Evolutionary conservation across 2,888 invertebrate genomes (phyloP).

Genomic region (Plagodis dolabraria): DNA sequence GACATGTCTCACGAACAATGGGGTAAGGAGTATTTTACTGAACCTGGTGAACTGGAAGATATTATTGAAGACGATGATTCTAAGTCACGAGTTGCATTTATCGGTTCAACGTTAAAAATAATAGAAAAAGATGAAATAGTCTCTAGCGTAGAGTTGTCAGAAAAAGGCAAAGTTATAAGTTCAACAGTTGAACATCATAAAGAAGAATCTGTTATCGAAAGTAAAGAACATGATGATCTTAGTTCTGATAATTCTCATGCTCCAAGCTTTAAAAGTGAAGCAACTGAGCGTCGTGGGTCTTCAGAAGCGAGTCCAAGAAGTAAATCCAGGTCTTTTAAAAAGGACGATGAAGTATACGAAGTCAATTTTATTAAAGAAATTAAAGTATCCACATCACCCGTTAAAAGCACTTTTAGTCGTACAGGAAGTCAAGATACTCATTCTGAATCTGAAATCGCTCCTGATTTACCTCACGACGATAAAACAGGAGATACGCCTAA

Average conservation of each 20-base stretch:
- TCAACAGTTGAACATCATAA: constrained; percentile 77
- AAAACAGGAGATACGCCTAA: constrained; percentile 70
- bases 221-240: constrained; percentile 77
- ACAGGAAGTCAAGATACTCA: constrained; percentile 84
- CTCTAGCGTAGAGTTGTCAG: constrained; percentile 71
- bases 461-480: constrained; percentile 78
- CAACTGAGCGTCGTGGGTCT: constrained; percentile 68
- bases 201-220: constrained; percentile 78
- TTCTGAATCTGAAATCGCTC: constrained; percentile 82
- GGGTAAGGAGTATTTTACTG: constrained; percentile 83
- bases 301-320: constrained; percentile 76
- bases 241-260: constrained; percentile 80
- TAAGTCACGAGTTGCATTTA: constrained; percentile 70
- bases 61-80: constrained; percentile 74
- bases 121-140: constrained; percentile 78
- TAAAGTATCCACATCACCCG: constrained; percentile 79
- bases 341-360: constrained; percentile 79
- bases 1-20: constrained; percentile 81
- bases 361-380: constrained; percentile 83
- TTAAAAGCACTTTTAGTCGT: constrained; percentile 79
- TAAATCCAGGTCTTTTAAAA: constrained; percentile 79
- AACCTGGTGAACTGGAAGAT: constrained; percentile 76
- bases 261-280: constrained; percentile 75
- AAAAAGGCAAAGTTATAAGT: constrained; percentile 78
- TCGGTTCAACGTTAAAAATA: constrained; percentile 74